Conservation (phyloP, 2,888 invertebrate genomes). For the Pardosa pseudoannulata region DNA sequence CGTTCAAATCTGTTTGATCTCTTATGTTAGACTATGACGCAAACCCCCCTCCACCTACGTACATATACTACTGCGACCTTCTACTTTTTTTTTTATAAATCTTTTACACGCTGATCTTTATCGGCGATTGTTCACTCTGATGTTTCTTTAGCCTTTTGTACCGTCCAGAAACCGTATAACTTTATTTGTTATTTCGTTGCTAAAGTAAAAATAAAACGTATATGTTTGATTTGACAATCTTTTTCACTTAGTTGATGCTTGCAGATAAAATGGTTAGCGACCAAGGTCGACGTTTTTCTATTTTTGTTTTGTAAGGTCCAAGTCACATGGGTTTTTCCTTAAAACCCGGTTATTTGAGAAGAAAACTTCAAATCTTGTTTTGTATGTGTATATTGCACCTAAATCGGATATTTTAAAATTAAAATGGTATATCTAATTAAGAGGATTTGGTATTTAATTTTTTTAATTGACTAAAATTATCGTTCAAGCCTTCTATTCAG, state of each 20-base stretch:
- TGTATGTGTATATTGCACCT: too few species aligned
- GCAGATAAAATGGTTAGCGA: not conserved
- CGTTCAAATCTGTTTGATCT: constrained; percentile 4
- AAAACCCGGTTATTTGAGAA: too few species aligned
- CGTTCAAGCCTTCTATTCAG: too few species aligned
- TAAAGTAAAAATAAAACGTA: not conserved
- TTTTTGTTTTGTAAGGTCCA: too few species aligned
- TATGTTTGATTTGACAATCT: not conserved
- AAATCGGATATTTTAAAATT: too few species aligned
- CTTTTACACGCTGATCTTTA: not conserved
- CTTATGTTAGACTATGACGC: not conserved
- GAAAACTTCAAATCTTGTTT: too few species aligned
- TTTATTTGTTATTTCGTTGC: not conserved
- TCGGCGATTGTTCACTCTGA: not conserved
- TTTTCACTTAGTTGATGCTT: not conserved
- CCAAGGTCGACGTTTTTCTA: not conserved
- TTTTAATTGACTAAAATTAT: too few species aligned
- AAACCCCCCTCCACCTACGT: not conserved
- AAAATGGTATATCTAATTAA: too few species aligned
- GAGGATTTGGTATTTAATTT: too few species aligned
- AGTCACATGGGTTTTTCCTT: too few species aligned
- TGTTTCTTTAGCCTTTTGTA: not conserved
- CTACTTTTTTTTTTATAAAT: too few species aligned
- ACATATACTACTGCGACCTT: too few species aligned
- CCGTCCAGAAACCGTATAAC: not conserved